phyloP scores from a whole-genome alignment of 2,888 invertebrate species.

The Temnothorax rugatulus region DNA sequence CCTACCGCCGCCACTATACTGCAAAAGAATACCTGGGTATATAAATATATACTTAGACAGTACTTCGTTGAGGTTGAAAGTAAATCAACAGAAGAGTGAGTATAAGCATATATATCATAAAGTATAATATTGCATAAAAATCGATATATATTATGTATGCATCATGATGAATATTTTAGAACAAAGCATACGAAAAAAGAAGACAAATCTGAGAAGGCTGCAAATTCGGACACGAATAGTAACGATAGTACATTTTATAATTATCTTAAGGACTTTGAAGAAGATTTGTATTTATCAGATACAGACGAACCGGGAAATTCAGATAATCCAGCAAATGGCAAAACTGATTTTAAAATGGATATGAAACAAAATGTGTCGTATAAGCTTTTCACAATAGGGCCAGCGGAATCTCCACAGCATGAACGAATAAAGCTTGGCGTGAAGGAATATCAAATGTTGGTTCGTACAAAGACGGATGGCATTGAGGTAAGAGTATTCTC shows the following conservation, averaged over 20 bases:
- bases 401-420: constrained; percentile 61
- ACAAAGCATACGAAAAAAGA: neutral
- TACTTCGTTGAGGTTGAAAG: constrained; percentile 12
- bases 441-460: constrained; percentile 76
- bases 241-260: neutral
- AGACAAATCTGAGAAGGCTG: neutral
- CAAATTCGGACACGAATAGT: neutral
- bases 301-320: neutral
- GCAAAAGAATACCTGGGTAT: constrained; percentile 79
- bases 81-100: constrained; percentile 49
- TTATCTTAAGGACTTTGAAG: neutral
- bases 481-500: constrained; percentile 69
- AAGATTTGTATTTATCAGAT: constrained; percentile 7
- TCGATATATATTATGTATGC: constrained; percentile 3
- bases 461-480: constrained; percentile 78
- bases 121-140: constrained; percentile 4
- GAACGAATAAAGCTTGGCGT: constrained; percentile 74
- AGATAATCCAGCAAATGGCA: neutral
- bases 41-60: constrained; percentile 77
- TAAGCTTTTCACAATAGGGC: constrained; percentile 74
- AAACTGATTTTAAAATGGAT: neutral
- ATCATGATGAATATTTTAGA: constrained; percentile 22
- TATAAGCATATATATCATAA: neutral
- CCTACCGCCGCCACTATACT: constrained; percentile 69
- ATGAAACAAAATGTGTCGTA: constrained; percentile 69